These are phyloP conservation scores for Scolopax bukidnonensis DNA, from an alignment of 2,797 vertebrate genomes.

Conservation along the genomic window DNA sequence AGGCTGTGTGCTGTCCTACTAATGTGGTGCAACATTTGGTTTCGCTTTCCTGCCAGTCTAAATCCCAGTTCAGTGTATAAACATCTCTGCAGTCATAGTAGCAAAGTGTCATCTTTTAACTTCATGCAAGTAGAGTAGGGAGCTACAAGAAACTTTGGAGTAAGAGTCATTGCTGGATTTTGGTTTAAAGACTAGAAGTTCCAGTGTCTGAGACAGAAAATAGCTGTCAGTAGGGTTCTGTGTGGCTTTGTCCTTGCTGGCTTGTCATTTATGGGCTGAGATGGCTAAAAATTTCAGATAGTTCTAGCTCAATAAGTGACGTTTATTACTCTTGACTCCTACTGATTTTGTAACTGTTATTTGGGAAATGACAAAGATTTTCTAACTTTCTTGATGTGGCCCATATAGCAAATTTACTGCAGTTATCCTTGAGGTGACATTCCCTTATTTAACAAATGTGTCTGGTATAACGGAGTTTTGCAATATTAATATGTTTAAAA, in stretches of 20 bases:
- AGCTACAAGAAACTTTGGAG: background rate
- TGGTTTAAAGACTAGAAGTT: background rate
- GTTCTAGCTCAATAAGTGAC: background rate
- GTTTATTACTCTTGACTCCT: background rate
- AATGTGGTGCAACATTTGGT: background rate
- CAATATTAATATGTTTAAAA: background rate
- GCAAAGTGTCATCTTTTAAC: rapidly evolving
- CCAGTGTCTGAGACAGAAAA: background rate
- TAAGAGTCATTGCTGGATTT: background rate
- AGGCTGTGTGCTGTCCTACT: background rate
- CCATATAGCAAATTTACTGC: background rate
- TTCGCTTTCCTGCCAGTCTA: background rate
- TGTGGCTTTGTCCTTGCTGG: background rate
- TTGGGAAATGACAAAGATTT: background rate
- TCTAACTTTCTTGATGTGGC: background rate
- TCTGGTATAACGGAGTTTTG: background rate
- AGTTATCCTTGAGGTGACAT: background rate
- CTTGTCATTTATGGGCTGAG: background rate
- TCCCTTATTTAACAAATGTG: background rate
- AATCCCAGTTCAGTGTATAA: background rate
- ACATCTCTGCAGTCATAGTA: background rate
- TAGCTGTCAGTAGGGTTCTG: background rate
- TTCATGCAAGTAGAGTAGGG: background rate
- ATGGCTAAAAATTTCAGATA: background rate
- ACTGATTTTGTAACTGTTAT: background rate